A percentile compares a stretch with the other conserved stretches of the same genome.
Evolutionary conservation across 2,113 vertebrate genomes (phyloP).

Genomic region (Lathamus discolor): DNA sequence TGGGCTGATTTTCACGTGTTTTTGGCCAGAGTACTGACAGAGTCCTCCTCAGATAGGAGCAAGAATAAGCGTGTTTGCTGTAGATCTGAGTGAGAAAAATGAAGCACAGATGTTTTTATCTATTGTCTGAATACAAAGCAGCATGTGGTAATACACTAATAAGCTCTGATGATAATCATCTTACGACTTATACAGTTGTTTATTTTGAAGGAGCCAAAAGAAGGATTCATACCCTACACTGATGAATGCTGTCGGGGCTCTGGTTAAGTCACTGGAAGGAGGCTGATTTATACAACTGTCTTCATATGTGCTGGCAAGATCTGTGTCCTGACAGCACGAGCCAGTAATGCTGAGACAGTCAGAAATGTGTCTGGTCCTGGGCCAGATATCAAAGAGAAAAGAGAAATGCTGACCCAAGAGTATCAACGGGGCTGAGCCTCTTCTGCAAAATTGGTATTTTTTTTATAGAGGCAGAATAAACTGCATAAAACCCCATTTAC

Average conservation of each 20-base stretch:
- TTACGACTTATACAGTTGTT: constrained; percentile 39
- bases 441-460: not conserved
- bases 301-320: not conserved
- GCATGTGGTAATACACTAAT: constrained; percentile 47
- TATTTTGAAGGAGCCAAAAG: constrained; percentile 42
- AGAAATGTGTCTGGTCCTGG: not conserved
- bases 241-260: not conserved
- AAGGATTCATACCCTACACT: not conserved
- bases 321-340: not conserved
- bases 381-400: not conserved
- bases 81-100: not conserved
- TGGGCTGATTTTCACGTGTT: not conserved
- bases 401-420: not conserved
- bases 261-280: not conserved
- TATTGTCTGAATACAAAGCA: constrained; percentile 62
- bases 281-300: not conserved
- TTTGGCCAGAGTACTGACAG: constrained; percentile 43
- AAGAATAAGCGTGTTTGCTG: constrained; percentile 36
- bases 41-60: not conserved
- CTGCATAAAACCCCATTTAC: not conserved
- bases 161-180: constrained; percentile 29
- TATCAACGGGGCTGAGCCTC: not conserved
- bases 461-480: not conserved
- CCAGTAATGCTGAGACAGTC: not conserved
- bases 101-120: constrained; percentile 18